Conservation (phyloP, 1,140 invertebrate genomes). For the Odontomachus brunneus region DNA sequence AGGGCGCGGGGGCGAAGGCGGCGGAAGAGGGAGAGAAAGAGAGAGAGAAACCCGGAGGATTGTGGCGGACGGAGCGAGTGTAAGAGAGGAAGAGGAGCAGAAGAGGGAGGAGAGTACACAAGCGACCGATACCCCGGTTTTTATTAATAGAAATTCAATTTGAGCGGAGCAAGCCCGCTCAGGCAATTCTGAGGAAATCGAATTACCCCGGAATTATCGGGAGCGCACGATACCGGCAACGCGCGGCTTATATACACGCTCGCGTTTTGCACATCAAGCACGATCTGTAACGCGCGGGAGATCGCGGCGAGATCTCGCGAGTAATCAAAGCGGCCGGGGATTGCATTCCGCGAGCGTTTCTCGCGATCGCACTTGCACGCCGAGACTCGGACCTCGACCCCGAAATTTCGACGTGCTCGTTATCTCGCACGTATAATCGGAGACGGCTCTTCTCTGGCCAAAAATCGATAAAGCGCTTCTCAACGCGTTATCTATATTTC, state of each 20-base stretch:
- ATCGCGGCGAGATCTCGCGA: slow-evolving; percentile 53
- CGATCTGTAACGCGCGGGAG: slow-evolving; percentile 28
- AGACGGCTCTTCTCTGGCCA: no score
- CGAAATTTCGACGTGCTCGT: neutral
- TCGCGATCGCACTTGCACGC: slow-evolving; percentile 8
- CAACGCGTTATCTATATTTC: no score
- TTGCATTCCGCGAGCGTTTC: slow-evolving; percentile 4
- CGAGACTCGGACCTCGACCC: no score
- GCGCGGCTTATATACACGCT: slow-evolving; percentile 6
- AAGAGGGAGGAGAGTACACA: slow-evolving; percentile 48
- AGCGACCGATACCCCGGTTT: slow-evolving; percentile 77
- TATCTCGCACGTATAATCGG: neutral
- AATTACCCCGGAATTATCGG: slow-evolving; percentile 79
- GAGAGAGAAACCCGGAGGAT: slow-evolving; percentile 40
- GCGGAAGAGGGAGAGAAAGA: slow-evolving; percentile 16
- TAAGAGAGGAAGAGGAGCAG: neutral
- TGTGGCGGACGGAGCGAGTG: neutral
- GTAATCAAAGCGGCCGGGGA: slow-evolving; percentile 25
- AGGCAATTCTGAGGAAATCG: slow-evolving; percentile 76
- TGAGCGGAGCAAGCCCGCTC: slow-evolving; percentile 67
- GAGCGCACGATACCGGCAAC: slow-evolving; percentile 60
- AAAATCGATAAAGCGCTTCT: no score
- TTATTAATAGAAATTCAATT: slow-evolving; percentile 82
- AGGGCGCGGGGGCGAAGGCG: neutral
- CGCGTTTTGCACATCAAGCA: slow-evolving; percentile 56